phyloP scores from a whole-genome alignment of 2,113 vertebrate genomes.

The Stercorarius parasiticus region DNA sequence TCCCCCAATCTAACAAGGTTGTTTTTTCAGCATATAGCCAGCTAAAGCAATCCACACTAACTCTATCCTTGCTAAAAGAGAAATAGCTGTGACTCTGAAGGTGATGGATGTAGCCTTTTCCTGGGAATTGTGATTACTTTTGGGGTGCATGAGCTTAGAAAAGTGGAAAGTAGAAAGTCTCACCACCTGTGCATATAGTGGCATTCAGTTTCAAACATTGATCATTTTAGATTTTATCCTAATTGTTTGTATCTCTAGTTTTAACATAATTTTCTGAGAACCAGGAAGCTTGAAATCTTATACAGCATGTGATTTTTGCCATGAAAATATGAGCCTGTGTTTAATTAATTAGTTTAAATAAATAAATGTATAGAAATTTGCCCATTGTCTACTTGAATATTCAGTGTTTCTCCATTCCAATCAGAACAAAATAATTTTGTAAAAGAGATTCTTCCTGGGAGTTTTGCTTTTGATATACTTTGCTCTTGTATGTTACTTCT shows the following conservation, averaged over 20 bases:
- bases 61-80: not conserved
- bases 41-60: not conserved
- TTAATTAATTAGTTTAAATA: not conserved
- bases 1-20: not conserved
- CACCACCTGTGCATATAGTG: not conserved
- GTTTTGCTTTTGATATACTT: not conserved
- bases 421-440: not conserved
- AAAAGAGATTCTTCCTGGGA: not conserved
- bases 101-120: not conserved
- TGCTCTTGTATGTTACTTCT: not conserved
- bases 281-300: not conserved
- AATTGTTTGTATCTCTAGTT: not conserved
- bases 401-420: not conserved
- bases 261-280: not conserved
- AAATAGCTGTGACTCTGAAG: not conserved
- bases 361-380: not conserved
- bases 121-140: not conserved
- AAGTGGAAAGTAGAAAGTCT: not conserved
- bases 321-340: fast-evolving
- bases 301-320: not conserved
- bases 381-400: not conserved
- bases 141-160: not conserved
- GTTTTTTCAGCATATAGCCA: not conserved
- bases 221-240: not conserved
- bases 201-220: not conserved